Conservation (phyloP, 2,797 vertebrate genomes). For the Cossypha caffra region DNA sequence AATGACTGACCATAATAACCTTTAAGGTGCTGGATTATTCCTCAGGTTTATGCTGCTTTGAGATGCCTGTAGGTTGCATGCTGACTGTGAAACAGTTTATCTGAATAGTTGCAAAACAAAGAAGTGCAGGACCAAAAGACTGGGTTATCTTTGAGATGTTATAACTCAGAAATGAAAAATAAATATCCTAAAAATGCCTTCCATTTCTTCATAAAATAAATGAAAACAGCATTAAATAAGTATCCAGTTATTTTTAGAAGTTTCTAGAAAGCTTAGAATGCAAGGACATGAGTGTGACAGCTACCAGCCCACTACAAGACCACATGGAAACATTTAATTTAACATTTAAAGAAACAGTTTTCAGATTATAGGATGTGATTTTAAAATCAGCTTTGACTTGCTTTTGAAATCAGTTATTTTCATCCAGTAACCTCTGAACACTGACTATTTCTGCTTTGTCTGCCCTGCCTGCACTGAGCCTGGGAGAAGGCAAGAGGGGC, state of each 20-base stretch:
- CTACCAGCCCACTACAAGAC: neutral
- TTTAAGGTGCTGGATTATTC: neutral
- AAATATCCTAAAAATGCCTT: neutral
- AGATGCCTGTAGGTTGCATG: neutral
- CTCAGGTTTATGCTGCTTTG: neutral
- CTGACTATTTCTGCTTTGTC: neutral
- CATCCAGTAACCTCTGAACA: neutral
- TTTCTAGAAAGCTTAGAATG: neutral
- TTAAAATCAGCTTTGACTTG: neutral
- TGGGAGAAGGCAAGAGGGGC: neutral
- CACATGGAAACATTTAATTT: neutral
- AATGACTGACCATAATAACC: neutral
- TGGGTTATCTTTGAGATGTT: neutral
- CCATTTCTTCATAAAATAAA: neutral
- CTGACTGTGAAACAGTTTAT: neutral
- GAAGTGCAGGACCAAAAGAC: neutral
- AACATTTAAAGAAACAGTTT: neutral
- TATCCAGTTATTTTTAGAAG: neutral
- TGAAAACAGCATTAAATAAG: neutral
- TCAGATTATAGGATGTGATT: neutral
- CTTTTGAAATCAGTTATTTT: slow-evolving; percentile 3
- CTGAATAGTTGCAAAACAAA: neutral
- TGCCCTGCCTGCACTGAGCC: neutral
- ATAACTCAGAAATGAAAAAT: neutral
- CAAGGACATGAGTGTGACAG: neutral